Evolutionary conservation across 2,888 invertebrate genomes (phyloP), one percentile per base, ranked within the genome.

Genomic region (Bimastos eiseni): DNA sequence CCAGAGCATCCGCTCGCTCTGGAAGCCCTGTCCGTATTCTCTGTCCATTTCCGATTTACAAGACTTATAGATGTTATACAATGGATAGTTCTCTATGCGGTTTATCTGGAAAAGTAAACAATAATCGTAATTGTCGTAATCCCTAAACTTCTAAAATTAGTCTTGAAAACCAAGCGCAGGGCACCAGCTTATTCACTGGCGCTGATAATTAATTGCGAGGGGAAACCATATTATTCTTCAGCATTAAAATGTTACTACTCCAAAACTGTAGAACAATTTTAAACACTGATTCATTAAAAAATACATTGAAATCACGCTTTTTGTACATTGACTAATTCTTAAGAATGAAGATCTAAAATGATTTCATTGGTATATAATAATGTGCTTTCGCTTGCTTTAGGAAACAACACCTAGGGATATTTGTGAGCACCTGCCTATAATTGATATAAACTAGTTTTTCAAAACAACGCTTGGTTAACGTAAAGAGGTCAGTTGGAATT

Each of bases 1-100:
- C 92, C 93, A 93, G n/a, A 93, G 91, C 19, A 86, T 90, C 88
- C 90, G 89, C 38, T 93, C 93, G 49, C 92, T 86, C 86, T 86
- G 86, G 86, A 70, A 70, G 89, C 90, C 88, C 11, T 36, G 24
- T 86, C 86, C 86, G 19, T 86, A 36, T n/a, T 49, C 34, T 33
- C 44, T 49, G 3, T 90, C 88, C 90, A 90, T 88, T 38, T 84
- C 88, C n/a, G 21, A 41, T 30, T 90, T 90, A 38, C 88, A 34
- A 19, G 55, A 49, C 33, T 49, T 34, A 44, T 49, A 90, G 30
- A 41, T 88, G 41, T 88, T 90, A 88, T 49, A 90, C 34, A 90
- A n/a, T 15, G 44, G 5, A 6, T 84, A 88, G 88, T 90, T 90
- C 49, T 90, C 49, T 34, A 90, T 90, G 30, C 90, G 37, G 17